phyloP scores from a whole-genome alignment of 2,888 invertebrate species.

The Acanthosoma haemorrhoidale region DNA sequence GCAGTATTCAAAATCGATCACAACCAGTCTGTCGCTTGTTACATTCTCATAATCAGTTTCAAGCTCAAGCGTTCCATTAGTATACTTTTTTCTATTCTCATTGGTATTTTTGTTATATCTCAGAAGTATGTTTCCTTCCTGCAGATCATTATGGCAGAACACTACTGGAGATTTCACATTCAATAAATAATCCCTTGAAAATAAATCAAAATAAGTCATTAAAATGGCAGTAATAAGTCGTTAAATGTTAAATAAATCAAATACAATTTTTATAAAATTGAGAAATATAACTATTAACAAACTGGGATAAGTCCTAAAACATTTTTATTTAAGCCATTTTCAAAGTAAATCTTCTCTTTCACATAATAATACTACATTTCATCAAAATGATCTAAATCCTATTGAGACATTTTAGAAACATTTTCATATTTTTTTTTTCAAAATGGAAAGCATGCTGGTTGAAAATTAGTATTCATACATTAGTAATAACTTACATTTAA shows the following conservation, averaged over 20 bases:
- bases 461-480: no score
- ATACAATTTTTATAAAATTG: neutral
- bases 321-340: no score
- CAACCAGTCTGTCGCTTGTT: conserved; percentile 59
- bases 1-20: conserved; percentile 93
- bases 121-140: conserved; percentile 72
- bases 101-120: conserved; percentile 47
- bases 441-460: no score
- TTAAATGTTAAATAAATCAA: neutral
- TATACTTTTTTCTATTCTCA: neutral
- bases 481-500: no score
- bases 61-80: neutral
- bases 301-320: no score
- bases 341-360: no score
- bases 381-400: no score
- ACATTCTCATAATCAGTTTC: conserved; percentile 1
- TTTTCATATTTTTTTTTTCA: no score
- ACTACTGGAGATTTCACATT: conserved; percentile 68
- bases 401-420: no score
- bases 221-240: neutral
- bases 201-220: neutral
- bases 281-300: conserved; percentile 42
- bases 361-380: no score
- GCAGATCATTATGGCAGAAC: conserved; percentile 92
- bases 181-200: conserved; percentile 48